Base-by-base conservation (phyloP, 2,113 vertebrate genomes). In the Paedocypris sp. region DNA sequence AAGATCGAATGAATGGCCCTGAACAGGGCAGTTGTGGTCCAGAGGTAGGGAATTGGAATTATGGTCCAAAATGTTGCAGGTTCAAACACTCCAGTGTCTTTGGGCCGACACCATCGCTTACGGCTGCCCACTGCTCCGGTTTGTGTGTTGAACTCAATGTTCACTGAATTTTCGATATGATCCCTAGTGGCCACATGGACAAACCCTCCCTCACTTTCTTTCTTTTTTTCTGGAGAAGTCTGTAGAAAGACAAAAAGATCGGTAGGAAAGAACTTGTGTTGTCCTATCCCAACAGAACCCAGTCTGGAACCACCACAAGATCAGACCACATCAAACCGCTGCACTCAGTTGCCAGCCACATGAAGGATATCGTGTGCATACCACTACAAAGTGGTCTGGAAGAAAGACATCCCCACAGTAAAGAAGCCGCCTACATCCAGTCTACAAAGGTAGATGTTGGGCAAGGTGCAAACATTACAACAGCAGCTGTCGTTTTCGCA, bases 261-360 rank as follows among this genome's bases (percentile, higher is more conserved):
- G 41, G 41, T 29, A 29, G 52, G 25, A 43, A n/a, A 20, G 26
- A 58, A 19, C 7, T 23, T 45, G 38, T 58, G 38, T 43, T 58
- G 54, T 43, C 43, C 38, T 58, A 22, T 18, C 39, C 54, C 32
- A 22, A 36, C 6, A n/a, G 43, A 58, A 22, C 16, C n/a, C 54
- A 58, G 31, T 25, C 54, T 43, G 54, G 12, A 28, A 58, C 54
- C 39, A 12, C 52, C 19, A 15, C 15, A 16, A 6, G 35, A 41
- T 23, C 36, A 41, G 43, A 58, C 54, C 54, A 58, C 54, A 58
- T 58, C 54, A 58, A 58, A 32, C 54, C 16, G 18, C 29, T 41
- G 52, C n/a, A 36, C n/a, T 41, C 36, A 38, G 36, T 42, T 43
- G 4, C 54, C 26, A 58, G 54, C 39, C 32, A 28, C 39, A 43